Base-by-base conservation (phyloP, 2,888 invertebrate species). In the Fabriciana adippe region DNA sequence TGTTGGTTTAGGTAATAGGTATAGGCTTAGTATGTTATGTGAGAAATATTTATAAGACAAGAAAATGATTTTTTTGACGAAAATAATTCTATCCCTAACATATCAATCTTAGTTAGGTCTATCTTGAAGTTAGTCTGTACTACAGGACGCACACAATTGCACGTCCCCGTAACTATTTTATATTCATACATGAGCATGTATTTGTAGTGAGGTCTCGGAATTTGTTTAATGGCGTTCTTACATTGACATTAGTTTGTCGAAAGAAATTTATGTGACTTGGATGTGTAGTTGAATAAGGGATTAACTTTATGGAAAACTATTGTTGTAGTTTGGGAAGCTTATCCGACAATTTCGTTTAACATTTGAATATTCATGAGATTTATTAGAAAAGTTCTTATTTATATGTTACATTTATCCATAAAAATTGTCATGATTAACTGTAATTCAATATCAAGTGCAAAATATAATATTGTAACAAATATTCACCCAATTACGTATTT, bases 211-310 rank as follows among this genome's bases (percentile, higher is more conserved):
- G 83, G 83, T 85, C 84, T 85, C 77, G 84, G 90, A 91, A 92
- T 92, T 92, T 92, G 90, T 92, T 90, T 90, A 91, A 92, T 90
- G 87, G 89, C 89, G 88, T 90, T 89, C 89, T 89, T 90, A 92
- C 88, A 90, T 90, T 91, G 91, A 89, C 92, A 92, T 92, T 91
- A 92, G 92, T 92, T 90, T 90, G 90, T 89, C 91, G 88, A 89
- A 90, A 86, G 86, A 87, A 88, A 92, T 92, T 92, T 92, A 92
- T 92, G 92, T 79, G 89, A 90, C 84, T 92, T 90, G 83, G 82
- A 87, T 90, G 86, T 90, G 88, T 85, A 88, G 88, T 90, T 88
- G 89, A 88, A 89, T 88, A 90, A 89, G 90, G 91, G 88, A 90
- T 90, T 90, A 87, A 90, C 84, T 89, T 89, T 90, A 87, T 83